Base-by-base conservation (phyloP, 2,888 invertebrate genomes). In the Papilio demoleus region DNA sequence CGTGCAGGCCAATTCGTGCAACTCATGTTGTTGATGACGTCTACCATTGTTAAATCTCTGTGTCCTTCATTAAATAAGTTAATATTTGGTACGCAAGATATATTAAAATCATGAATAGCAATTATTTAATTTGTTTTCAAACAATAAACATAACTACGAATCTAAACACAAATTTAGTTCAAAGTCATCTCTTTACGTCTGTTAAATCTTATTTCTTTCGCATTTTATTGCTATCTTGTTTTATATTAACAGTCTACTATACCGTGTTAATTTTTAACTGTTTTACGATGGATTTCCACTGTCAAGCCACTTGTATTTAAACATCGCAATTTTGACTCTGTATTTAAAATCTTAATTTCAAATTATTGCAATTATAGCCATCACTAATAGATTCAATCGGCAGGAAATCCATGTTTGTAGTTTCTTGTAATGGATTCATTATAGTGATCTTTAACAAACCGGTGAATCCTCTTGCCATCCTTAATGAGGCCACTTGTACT, bases 361-460 rank as follows among this genome's bases (percentile, higher is more conserved):
- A 24, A 50, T 12, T 50, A 9, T 24, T 50, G 22, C 22, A 24
- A 50, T 5, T 50, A 50, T 14, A 50, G 24, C 24, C 53, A 27
- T 3, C 0, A 24, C 14, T 50, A 27, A 53, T 27, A 27, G 12
- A 50, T 24, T 50, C 50, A 17, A 50, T 50, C n/a, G 53, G 38
- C 62, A 61, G 53, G 56, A 65, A 61, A 65, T 53, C 24, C 24
- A 24, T 53, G 53, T 53, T n/a, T 24, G 17, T 60, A 19, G 58
- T 65, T 56, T 61, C 40, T 64, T 65, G 40, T 8, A 17, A 19
- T 22, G 31, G 40, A 65, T 61, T 69, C 40, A 50, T 65, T 69
- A 47, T 22, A 42, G 31, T 64, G 68, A 36, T 61, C 69, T 69
- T 69, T 69, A 65, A 64, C 38, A 65, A 69, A 69, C 69, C 65